phyloP scores from a whole-genome alignment of 1,140 invertebrate genomes.

The Lithobius niger region DNA sequence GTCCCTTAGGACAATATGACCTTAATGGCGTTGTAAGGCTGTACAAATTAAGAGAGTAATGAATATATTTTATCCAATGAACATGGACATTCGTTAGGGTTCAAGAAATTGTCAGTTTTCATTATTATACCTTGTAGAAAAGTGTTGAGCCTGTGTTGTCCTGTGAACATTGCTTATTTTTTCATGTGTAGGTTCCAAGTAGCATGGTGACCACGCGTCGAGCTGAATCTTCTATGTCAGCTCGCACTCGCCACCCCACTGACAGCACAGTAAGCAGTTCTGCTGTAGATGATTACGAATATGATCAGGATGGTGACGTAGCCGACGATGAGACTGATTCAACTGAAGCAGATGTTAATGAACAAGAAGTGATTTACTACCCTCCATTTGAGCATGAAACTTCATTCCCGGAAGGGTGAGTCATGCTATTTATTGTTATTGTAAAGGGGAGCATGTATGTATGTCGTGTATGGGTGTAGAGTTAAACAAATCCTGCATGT shows the following conservation, averaged over 20 bases:
- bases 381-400: conserved; percentile 37
- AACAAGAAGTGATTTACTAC: conserved; percentile 41
- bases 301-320: conserved; percentile 63
- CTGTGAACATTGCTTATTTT: too few relatives aligned
- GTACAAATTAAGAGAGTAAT: too few relatives aligned
- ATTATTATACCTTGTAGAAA: too few relatives aligned
- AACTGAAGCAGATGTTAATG: conserved; percentile 46
- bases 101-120: too few relatives aligned
- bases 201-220: too few relatives aligned
- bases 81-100: too few relatives aligned
- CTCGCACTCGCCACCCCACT: conserved; percentile 7
- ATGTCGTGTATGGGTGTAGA: neutral
- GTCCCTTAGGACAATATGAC: too few relatives aligned
- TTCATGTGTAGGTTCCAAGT: too few relatives aligned
- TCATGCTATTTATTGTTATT: neutral
- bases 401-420: neutral
- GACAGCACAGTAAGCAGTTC: conserved; percentile 13
- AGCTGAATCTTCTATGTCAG: neutral
- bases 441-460: too few relatives aligned
- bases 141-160: too few relatives aligned
- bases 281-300: conserved; percentile 55
- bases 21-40: too few relatives aligned
- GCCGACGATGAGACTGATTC: conserved; percentile 34
- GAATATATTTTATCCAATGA: too few relatives aligned
- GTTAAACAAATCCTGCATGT: conserved; percentile 20